Percentiles rank a stretch among this genome's conserved stretches.
These are phyloP conservation scores for Leptinotarsa defecta DNA, from an alignment of 1,140 invertebrate genomes.

Conservation along the genomic window DNA sequence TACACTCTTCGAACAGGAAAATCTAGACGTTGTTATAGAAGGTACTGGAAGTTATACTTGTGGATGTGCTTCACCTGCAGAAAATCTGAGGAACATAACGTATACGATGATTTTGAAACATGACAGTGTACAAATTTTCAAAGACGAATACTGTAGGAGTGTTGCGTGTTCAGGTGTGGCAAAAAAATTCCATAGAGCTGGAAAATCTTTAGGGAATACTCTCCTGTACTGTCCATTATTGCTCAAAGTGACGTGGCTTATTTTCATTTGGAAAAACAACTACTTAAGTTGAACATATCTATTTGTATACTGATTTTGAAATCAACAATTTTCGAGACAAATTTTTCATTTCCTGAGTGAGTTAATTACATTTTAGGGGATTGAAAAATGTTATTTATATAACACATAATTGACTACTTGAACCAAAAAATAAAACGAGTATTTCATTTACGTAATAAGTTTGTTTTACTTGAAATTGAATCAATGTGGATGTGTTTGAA, in stretches of 20 bases:
- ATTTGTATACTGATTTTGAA: too few species aligned
- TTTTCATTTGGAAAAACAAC: not conserved
- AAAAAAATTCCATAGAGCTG: not conserved
- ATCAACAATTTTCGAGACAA: too few species aligned
- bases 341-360: too few species aligned
- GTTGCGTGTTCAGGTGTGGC: too few species aligned
- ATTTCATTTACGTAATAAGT: too few species aligned
- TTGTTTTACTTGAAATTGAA: too few species aligned
- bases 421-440: too few species aligned
- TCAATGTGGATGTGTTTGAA: too few species aligned
- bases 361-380: too few species aligned
- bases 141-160: not conserved
- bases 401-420: too few species aligned
- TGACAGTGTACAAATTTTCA: not conserved
- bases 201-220: not conserved
- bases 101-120: not conserved
- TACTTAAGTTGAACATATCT: too few species aligned
- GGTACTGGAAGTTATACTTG: not conserved
- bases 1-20: not conserved
- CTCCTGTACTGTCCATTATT: not conserved
- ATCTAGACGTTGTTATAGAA: not conserved
- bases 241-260: not conserved
- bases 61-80: not conserved
- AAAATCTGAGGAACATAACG: not conserved
- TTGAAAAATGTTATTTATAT: too few species aligned